phyloP scores from a whole-genome alignment of 2,888 invertebrate genomes.

The Pristionchus mayeri region DNA sequence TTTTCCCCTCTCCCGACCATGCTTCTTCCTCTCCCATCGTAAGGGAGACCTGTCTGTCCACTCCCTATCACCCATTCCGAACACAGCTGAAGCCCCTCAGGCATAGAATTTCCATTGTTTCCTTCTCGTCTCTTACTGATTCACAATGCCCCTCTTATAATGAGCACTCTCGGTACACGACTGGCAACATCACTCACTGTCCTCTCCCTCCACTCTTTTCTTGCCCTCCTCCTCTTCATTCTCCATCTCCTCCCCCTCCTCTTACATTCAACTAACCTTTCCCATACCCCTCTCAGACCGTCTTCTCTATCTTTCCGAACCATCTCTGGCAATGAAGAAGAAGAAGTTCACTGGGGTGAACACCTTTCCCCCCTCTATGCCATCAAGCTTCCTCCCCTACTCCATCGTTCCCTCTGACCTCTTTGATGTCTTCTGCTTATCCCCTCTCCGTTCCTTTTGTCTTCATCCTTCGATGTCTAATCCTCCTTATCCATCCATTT shows the following conservation, averaged over 20 bases:
- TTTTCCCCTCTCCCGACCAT: not conserved
- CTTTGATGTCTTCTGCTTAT: conserved; percentile 40
- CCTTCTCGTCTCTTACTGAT: not conserved
- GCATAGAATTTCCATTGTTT: conserved; percentile 24
- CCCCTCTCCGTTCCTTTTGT: conserved; percentile 27
- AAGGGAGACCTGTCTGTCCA: conserved; percentile 1
- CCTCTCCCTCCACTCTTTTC: not conserved
- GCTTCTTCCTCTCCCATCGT: not conserved
- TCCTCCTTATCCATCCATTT: conserved; percentile 44
- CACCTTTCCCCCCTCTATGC: not conserved
- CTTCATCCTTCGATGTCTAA: conserved; percentile 29
- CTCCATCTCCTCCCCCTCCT: not conserved
- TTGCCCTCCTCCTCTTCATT: too few species aligned
- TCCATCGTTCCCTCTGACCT: not conserved
- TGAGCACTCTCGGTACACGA: conserved; percentile 33
- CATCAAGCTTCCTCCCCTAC: not conserved
- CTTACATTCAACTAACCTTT: conserved; percentile 14
- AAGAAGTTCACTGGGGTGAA: conserved; percentile 24
- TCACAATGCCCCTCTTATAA: conserved; percentile 16
- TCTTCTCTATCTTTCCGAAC: not conserved
- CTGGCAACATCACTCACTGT: conserved; percentile 20
- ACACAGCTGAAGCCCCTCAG: conserved; percentile 32
- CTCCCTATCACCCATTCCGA: conserved; percentile 3
- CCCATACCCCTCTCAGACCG: conserved; percentile 34
- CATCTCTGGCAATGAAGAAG: conserved; percentile 23